These are phyloP conservation scores for Meghimatium bilineatum DNA, from an alignment of 2,888 invertebrate species.

Conservation along the genomic window DNA sequence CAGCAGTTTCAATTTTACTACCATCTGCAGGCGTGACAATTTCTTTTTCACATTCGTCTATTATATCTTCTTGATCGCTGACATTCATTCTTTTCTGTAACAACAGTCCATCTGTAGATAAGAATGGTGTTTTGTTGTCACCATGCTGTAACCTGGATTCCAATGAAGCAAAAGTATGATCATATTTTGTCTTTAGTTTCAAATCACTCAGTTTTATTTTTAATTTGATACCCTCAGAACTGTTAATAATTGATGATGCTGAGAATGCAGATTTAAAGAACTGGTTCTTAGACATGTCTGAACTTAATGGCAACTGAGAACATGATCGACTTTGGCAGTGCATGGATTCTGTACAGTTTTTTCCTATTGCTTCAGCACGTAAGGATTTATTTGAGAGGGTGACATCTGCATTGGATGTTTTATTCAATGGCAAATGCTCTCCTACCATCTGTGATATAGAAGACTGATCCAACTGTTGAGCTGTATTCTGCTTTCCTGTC, in stretches of 20 bases:
- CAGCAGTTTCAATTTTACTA: conserved; percentile 37
- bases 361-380: background rate
- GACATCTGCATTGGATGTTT: background rate
- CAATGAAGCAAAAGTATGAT: background rate
- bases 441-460: background rate
- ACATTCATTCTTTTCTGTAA: background rate
- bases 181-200: background rate
- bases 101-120: background rate
- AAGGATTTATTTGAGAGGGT: background rate
- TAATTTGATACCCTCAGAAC: conserved; percentile 44
- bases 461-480: too few species aligned
- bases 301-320: background rate
- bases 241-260: conserved; percentile 22
- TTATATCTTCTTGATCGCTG: background rate
- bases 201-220: conserved; percentile 35
- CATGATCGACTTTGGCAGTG: background rate
- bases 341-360: background rate
- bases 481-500: background rate
- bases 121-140: background rate
- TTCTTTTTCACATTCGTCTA: background rate
- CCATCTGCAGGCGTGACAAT: background rate
- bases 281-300: background rate
- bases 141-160: background rate
- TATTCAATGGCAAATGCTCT: background rate
- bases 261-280: background rate